Percentiles rank a stretch among this genome's conserved stretches.
Conservation (phyloP, 2,113 vertebrate genomes). For the Sardina pilchardus region DNA sequence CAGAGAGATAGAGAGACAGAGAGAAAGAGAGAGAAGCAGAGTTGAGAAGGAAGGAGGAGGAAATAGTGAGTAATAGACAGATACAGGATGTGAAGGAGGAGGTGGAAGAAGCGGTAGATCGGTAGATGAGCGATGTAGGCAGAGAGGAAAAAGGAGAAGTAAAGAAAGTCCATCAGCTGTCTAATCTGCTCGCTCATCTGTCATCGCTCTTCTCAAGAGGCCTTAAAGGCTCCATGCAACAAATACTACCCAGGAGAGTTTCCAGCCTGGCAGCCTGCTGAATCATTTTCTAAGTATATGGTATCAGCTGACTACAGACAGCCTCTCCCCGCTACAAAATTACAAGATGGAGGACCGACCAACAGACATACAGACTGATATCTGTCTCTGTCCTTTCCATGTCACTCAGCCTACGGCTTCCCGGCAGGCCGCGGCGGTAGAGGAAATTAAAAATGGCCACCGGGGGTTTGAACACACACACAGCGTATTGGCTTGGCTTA, state of each 20-base stretch:
- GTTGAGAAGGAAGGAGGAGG: background rate
- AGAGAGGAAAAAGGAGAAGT: background rate
- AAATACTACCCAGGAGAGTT: background rate
- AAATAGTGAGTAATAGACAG: background rate
- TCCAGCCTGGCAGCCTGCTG: background rate
- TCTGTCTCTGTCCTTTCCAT: background rate
- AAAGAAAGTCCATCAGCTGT: background rate
- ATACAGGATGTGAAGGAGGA: background rate
- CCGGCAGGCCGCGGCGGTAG: background rate
- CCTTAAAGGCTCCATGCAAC: background rate
- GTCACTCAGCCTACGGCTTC: background rate
- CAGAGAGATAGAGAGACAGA: conserved; percentile 20
- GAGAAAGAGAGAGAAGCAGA: conserved; percentile 18
- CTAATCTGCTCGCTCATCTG: background rate
- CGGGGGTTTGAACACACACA: conserved; percentile 48
- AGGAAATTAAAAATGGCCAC: background rate
- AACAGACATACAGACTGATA: background rate
- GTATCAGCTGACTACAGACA: background rate
- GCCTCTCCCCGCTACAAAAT: background rate
- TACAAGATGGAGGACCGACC: background rate
- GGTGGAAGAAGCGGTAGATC: background rate
- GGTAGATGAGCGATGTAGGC: background rate
- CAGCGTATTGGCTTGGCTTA: background rate
- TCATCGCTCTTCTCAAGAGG: background rate
- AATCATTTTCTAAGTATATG: background rate